Evolutionary conservation across 2,797 vertebrate genomes (phyloP), one percentile per base, ranked within the genome.

Genomic region (Gastrophryne carolinensis): DNA sequence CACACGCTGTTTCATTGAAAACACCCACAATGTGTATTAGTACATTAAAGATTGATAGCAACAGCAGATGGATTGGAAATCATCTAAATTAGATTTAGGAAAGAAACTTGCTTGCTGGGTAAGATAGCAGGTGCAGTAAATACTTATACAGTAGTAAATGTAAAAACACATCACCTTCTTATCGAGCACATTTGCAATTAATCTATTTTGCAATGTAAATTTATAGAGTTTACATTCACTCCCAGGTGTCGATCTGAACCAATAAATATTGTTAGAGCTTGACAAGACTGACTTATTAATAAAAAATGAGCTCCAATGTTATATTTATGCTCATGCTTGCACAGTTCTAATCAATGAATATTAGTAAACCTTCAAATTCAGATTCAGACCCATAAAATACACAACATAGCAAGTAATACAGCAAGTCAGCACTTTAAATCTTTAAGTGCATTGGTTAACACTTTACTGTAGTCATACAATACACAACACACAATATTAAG

Each of bases 141-240:
- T 71, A 58, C 15, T 34, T 27, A 60, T 23, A 13, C 24, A 30
- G 58, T 50, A 27, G 49, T 63, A 35, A 39, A 53, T 39, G 26
- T 27, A 23, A 37, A 5, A 26, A 37, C 24, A 19, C 57, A 26
- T 17, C 19, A 23, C 30, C 6, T 23, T 19, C n/a, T 21, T 72
- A 4, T 11, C n/a, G 12, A 32, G 61, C 21, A 24, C 30, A 72
- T 50, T 37, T 49, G 24, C 58, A 62, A 72, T 72, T 13, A 52
- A 61, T 72, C 17, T n/a, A 5, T 27, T 35, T 29, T 35, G 41
- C 11, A 37, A 53, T 37, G 15, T 53, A 53, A 63, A 63, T 72
- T 72, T 63, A 72, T 63, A 12, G 58, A 63, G 47, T 52, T 52
- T 39, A 53, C 11, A n/a, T 35, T 53, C 58, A 52, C 29, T 63